These are phyloP conservation scores for Oryzias sinensis DNA, from an alignment of 2,797 vertebrate species.

Conservation along the genomic window DNA sequence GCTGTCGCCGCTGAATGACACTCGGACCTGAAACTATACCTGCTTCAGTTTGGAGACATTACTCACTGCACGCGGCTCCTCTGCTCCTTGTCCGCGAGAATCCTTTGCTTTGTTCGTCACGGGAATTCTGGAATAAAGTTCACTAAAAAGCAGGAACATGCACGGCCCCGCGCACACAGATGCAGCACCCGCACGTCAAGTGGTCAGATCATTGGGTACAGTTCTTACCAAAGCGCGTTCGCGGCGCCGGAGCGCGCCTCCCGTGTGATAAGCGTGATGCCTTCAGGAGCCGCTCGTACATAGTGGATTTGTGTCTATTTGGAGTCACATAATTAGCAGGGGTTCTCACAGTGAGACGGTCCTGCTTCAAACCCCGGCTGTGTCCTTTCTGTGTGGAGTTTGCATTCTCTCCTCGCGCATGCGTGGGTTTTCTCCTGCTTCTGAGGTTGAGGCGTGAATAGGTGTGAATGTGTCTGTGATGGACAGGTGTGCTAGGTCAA, in stretches of 20 bases:
- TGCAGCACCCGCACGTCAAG: neutral
- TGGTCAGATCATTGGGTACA: neutral
- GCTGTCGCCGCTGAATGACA: too few relatives aligned
- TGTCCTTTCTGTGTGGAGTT: too few relatives aligned
- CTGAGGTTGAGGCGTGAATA: too few relatives aligned
- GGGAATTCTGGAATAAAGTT: slow-evolving; percentile 6
- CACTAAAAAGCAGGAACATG: neutral
- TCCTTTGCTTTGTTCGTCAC: slow-evolving; percentile 14
- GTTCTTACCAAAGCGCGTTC: neutral
- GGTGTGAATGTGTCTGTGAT: too few relatives aligned
- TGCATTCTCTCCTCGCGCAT: too few relatives aligned
- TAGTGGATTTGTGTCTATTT: accelerated
- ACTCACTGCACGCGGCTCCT: slow-evolving; percentile 46
- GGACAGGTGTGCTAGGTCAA: too few relatives aligned
- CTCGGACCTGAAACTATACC: too few relatives aligned
- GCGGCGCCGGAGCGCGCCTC: slow-evolving; percentile 27
- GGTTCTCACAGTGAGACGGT: too few relatives aligned
- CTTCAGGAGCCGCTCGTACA: slow-evolving; percentile 39
- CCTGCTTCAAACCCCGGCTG: too few relatives aligned
- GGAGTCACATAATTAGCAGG: neutral
- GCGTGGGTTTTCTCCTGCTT: too few relatives aligned
- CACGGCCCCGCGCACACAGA: neutral
- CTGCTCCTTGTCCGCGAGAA: slow-evolving; percentile 3
- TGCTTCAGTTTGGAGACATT: neutral
- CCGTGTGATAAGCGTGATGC: slow-evolving; percentile 55